phyloP scores from a whole-genome alignment of 2,113 vertebrate genomes.

The Epinephelus moara region DNA sequence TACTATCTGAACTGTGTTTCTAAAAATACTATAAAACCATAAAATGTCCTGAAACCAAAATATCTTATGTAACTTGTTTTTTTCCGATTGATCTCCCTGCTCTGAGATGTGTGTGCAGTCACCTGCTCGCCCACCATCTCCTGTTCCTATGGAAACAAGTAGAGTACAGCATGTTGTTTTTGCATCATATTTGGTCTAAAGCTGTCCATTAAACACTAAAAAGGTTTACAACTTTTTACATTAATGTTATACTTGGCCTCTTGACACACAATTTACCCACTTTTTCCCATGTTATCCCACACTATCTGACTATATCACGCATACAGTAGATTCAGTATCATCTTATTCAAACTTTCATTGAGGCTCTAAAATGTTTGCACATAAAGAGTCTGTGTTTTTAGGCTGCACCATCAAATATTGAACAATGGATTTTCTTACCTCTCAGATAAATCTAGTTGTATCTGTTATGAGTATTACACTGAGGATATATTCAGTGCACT shows the following conservation, averaged over 20 bases:
- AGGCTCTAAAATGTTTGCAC: not conserved
- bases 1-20: not conserved
- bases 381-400: not conserved
- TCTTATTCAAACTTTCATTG: not conserved
- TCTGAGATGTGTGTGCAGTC: constrained; percentile 1
- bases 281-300: not conserved
- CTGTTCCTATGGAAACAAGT: constrained; percentile 58
- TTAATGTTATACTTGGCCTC: not conserved
- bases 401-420: not conserved
- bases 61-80: constrained; percentile 2
- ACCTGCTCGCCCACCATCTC: constrained; percentile 21
- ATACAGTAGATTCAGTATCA: not conserved
- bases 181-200: not conserved
- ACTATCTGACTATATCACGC: not conserved
- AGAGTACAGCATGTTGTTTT: constrained; percentile 3
- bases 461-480: not conserved
- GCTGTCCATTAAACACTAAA: not conserved
- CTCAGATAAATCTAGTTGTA: not conserved
- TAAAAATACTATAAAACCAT: not conserved
- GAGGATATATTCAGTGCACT: not conserved
- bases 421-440: not conserved
- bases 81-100: not conserved
- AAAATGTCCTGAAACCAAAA: not conserved
- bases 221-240: not conserved
- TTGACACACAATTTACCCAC: not conserved